Evolutionary conservation across 2,113 vertebrate species (phyloP).

Genomic region (Vireo altiloquus): DNA sequence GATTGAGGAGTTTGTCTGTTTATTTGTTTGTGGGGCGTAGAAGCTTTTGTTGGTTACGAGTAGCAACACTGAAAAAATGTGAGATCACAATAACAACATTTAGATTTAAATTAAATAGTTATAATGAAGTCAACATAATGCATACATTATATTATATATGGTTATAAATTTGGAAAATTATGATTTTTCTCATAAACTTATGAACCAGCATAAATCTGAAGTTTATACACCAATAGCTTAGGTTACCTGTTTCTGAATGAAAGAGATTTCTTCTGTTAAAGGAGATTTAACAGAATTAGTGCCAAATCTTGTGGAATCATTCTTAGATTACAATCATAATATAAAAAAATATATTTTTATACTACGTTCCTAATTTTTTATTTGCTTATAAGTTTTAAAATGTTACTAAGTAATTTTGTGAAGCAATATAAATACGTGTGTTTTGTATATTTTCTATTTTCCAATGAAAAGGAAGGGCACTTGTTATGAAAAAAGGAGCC

Average conservation of each 20-base stretch:
- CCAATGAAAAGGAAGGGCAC: not conserved
- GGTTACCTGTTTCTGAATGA: not conserved
- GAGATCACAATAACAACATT: not conserved
- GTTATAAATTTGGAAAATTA: not conserved
- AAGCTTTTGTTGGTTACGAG: too few species aligned
- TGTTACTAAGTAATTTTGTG: not conserved
- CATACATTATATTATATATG: not conserved
- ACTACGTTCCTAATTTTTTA: not conserved
- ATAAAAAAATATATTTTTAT: not conserved
- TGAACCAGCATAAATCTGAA: not conserved
- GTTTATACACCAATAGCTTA: not conserved
- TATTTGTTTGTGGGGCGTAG: not conserved
- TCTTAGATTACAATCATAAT: not conserved
- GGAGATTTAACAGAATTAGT: not conserved
- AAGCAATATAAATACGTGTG: not conserved
- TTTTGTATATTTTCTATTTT: constrained; percentile 64
- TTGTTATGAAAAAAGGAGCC: constrained; percentile 25
- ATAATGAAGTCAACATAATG: not conserved
- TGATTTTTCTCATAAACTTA: not conserved
- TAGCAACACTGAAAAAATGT: not conserved
- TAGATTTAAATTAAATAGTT: not conserved
- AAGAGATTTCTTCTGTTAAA: not conserved
- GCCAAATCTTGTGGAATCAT: not conserved
- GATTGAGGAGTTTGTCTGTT: not conserved
- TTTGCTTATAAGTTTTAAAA: not conserved